Percentiles rank a stretch among this genome's conserved stretches.
Conservation (phyloP, 2,888 invertebrate genomes). For the Caenorhabditis japonica region DNA sequence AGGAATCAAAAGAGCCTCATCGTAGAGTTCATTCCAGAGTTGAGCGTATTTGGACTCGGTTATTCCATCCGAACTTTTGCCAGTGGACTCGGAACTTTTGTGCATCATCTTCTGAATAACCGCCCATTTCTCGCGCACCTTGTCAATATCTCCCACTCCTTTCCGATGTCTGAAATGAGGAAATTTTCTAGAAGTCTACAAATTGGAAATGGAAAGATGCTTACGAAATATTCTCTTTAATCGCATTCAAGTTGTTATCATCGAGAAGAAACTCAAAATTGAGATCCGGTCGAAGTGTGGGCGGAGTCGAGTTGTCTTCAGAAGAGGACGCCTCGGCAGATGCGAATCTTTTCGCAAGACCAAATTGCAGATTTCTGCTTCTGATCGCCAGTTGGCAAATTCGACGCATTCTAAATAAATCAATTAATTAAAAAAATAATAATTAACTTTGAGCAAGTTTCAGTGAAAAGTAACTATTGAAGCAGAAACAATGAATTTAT, state of each 20-base stretch:
- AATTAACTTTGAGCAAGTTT: neutral
- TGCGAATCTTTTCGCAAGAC: conserved; percentile 22
- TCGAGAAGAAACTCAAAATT: conserved; percentile 75
- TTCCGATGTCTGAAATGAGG: conserved; percentile 64
- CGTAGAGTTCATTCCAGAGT: conserved; percentile 71
- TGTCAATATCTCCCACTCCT: conserved; percentile 72
- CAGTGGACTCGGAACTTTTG: conserved; percentile 17
- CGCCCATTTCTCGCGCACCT: conserved; percentile 64
- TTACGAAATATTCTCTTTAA: conserved; percentile 61
- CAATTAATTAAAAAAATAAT: neutral
- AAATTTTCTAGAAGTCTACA: neutral
- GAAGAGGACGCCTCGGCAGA: conserved; percentile 32
- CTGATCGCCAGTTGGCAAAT: conserved; percentile 12
- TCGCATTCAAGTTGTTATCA: conserved; percentile 62
- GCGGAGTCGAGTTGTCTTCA: conserved; percentile 13
- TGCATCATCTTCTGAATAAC: conserved; percentile 60
- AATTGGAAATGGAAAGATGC: neutral
- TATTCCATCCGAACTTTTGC: conserved; percentile 38
- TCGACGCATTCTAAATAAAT: conserved; percentile 18
- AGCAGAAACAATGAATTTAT: neutral
- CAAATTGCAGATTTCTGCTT: conserved; percentile 14
- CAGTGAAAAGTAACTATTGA: too few species aligned
- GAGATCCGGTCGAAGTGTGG: conserved; percentile 66
- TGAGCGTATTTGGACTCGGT: conserved; percentile 58
- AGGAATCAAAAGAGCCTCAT: conserved; percentile 66